Evolutionary conservation across 2,113 vertebrate species (phyloP), one percentile per base, ranked within the genome.

Genomic region (Otolemur garnettii): DNA sequence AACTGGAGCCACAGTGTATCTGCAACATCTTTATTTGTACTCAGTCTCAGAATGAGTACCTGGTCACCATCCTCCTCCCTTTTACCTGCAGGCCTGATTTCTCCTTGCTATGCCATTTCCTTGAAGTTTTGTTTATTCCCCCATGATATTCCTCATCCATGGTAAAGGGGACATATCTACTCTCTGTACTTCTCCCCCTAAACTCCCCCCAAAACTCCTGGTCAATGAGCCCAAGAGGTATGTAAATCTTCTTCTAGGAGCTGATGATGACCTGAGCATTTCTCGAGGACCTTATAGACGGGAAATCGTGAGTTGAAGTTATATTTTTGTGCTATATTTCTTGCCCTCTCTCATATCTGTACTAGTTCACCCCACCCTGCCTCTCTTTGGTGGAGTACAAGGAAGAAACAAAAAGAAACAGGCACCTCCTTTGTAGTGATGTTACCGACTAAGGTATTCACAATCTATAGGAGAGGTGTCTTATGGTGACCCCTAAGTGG

Each of bases 361-460:
- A 3, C 66, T 71, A 19, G 24, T 82, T 55, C 62, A 35, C 12
- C 21, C 30, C 18, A 38, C 13, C 6, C 28, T 35, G 12, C 2
- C 18, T 17, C 42, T 45, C 7, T 15, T 69, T 42, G 60, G 17
- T 81, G 45, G 55, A 91, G 15, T 62, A 77, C 8, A 60, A 94
- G 33, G 42, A 59, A 85, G 71, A 87, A 71, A 74, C n/a, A 83
- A 64, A 93, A 90, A 15, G 21, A 64, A 88, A 85, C 21, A 53
- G 28, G 33, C 19, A n/a, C 1, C 26, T 90, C 50, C 18, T 88
- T 19, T 64, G 35, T 35, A 42, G 14, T 69, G 22, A 5, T 26
- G 62, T 45, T 33, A 79, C 2, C 78, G 53, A 50, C 21, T 66
- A 75, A 30, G 19, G 12, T 50, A 75, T 6, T 68, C 38, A 90